Evolutionary conservation across 2,888 invertebrate species (phyloP), one percentile per base, ranked within the genome.

Genomic region (Panopea generosa): DNA sequence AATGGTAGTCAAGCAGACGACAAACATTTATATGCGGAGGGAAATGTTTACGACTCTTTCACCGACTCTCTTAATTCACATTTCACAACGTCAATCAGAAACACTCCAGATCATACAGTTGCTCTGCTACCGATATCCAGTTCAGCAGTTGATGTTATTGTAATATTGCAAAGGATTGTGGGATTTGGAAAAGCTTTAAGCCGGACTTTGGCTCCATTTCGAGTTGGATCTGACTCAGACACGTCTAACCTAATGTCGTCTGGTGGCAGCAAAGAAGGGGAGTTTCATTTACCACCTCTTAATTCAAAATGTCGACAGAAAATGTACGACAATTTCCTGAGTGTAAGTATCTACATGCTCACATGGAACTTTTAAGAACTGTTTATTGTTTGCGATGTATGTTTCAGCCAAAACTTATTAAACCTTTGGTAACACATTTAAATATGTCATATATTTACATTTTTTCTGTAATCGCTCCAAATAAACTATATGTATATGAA

Each of bases 161-260:
- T 87, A 7, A 83, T 88, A 22, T 66, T 89, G 18, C 90, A 89
- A 75, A 77, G 90, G 27, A 61, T 86, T 22, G 77, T 87, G 45
- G 78, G 80, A 40, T 82, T 89, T 68, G 82, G 85, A 7, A 76
- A 68, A 14, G 76, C 79, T 0, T 61, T 88, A 24, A 84, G 83
- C 67, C 77, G 80, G 60, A 83, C 86, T 38, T 65, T 87, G 52
- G 80, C 70, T 27, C 77, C 82, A 9, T 16, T 14, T n/a, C 27
- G 49, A 27, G 27, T n/a, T 38, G 47, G 53, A 16, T 72, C 59
- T 20, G 77, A 72, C 33, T 69, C 72, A 18, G 77, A 77, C 56
- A 56, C 55, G 24, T 73, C 72, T 16, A 40, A 50, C 50, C 49
- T 26, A 9, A 16, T 3, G 20, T 18, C 16, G 16, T 45, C 45